Percentiles rank a stretch among this genome's conserved stretches.
Conservation (phyloP, 2,888 invertebrate species). For the Drosophila colorata region DNA sequence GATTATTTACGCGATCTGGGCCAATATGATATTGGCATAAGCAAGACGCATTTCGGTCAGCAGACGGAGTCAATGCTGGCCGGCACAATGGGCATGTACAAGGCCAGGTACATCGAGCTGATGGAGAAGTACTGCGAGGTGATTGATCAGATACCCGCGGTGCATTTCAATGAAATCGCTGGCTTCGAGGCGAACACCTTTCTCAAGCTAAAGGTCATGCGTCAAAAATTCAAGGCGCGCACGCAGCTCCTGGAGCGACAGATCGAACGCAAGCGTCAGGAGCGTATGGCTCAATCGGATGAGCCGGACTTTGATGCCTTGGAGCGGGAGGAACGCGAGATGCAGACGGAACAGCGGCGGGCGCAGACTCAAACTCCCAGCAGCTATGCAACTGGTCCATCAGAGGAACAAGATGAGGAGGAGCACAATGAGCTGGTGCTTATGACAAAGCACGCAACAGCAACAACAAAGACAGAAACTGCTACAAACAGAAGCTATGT, state of each 20-base stretch:
- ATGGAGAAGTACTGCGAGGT: slow-evolving; percentile 88
- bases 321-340: slow-evolving; percentile 75
- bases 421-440: slow-evolving; percentile 48
- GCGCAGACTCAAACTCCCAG: slow-evolving; percentile 5
- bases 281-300: slow-evolving; percentile 25
- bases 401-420: slow-evolving; percentile 30
- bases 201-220: slow-evolving; percentile 87
- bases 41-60: slow-evolving; percentile 58
- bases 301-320: slow-evolving; percentile 65
- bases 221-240: slow-evolving; percentile 87
- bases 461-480: slow-evolving; percentile 1
- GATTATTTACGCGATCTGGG: slow-evolving; percentile 77
- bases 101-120: slow-evolving; percentile 87
- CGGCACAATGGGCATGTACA: slow-evolving; percentile 81
- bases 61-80: slow-evolving; percentile 67
- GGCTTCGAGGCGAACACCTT: slow-evolving; percentile 87
- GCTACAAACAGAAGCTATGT: slow-evolving; percentile 16
- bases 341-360: slow-evolving; percentile 57
- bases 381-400: slow-evolving; percentile 14
- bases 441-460: slow-evolving; percentile 9
- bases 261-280: slow-evolving; percentile 74
- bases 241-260: slow-evolving; percentile 85
- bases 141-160: slow-evolving; percentile 88
- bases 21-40: slow-evolving; percentile 66
- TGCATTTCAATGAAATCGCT: slow-evolving; percentile 87